Evolutionary conservation across 2,113 vertebrate genomes (phyloP).

Genomic region (Colinus virginianus): DNA sequence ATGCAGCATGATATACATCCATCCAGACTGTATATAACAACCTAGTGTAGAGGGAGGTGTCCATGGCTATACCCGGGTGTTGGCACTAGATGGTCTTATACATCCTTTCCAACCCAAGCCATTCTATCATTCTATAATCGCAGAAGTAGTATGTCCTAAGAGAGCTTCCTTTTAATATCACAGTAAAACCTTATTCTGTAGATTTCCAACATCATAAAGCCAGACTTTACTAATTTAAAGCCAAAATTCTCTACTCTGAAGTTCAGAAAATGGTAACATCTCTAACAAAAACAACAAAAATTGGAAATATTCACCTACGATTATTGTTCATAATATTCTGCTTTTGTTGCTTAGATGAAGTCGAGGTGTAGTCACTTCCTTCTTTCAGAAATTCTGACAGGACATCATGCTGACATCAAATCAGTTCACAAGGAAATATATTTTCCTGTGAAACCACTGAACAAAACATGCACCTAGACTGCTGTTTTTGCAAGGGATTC

Average conservation of each 20-base stretch:
- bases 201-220: background rate
- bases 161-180: background rate
- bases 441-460: background rate
- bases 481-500: background rate
- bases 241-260: background rate
- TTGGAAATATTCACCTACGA: background rate
- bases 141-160: background rate
- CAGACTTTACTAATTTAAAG: background rate
- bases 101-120: no score
- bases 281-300: background rate
- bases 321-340: background rate
- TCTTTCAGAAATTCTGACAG: background rate
- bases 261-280: background rate
- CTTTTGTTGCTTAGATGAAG: background rate
- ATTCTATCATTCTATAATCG: background rate
- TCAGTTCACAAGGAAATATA: background rate
- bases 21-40: no score
- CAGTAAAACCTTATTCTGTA: background rate
- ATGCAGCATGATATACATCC: background rate
- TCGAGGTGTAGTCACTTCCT: background rate
- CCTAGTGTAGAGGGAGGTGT: no score
- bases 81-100: no score
- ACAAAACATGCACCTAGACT: background rate
- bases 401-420: background rate
- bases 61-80: no score